Evolutionary conservation across 2,113 vertebrate genomes (phyloP).

Genomic region (Piaya cayana): DNA sequence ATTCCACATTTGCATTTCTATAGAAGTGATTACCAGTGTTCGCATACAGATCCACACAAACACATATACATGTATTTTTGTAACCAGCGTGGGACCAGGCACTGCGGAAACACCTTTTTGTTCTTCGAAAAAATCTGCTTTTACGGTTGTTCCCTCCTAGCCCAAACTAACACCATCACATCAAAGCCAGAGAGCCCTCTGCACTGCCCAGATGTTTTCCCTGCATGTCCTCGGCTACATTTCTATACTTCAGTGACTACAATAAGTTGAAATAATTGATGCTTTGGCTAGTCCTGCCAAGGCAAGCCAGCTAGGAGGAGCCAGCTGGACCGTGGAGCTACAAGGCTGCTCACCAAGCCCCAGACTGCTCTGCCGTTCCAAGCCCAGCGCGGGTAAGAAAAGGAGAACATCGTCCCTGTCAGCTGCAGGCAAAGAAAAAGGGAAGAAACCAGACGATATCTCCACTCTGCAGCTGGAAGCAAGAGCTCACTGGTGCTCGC

Average conservation of each 20-base stretch:
- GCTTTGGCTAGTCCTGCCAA: background rate
- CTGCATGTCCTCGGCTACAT: background rate
- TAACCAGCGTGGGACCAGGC: background rate
- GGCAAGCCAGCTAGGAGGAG: background rate
- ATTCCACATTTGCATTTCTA: background rate
- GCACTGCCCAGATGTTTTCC: conserved; percentile 35
- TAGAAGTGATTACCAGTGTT: accelerated
- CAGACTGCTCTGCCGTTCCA: background rate
- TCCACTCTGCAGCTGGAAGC: background rate
- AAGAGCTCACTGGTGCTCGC: background rate
- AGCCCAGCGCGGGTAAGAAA: background rate
- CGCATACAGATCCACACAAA: background rate
- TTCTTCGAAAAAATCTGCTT: background rate
- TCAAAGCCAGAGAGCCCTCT: conserved; percentile 30
- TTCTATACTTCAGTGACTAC: conserved; percentile 39
- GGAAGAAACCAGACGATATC: background rate
- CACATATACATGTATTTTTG: background rate
- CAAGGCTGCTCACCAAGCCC: background rate
- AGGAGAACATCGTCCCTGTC: accelerated
- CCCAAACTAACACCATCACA: background rate
- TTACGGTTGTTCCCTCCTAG: background rate
- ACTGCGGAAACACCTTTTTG: background rate
- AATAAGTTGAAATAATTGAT: conserved; percentile 41
- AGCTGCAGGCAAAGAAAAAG: background rate
- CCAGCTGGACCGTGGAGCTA: background rate